These are phyloP conservation scores for Ooceraea biroi DNA, from an alignment of 1,140 invertebrate genomes.

Conservation along the genomic window DNA sequence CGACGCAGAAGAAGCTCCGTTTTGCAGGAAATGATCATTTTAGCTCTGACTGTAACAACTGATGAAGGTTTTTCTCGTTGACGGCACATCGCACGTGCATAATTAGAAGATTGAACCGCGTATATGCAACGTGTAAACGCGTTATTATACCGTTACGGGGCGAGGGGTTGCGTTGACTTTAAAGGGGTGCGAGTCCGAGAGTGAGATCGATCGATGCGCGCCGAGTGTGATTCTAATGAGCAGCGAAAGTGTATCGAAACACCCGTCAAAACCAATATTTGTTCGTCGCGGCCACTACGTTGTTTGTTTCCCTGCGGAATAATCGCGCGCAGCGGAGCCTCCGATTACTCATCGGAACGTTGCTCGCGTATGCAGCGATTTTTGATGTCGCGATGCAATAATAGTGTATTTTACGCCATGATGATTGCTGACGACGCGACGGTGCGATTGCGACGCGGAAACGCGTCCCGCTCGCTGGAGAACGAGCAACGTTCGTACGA, in stretches of 20 bases:
- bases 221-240: conserved; percentile 58
- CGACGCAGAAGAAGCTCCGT: too few species aligned
- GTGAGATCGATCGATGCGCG: conserved; percentile 38
- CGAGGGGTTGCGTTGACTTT: conserved; percentile 25
- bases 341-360: conserved; percentile 23
- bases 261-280: conserved; percentile 61
- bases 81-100: too few species aligned
- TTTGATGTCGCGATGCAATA: background rate
- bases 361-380: background rate
- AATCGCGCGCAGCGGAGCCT: conserved; percentile 5
- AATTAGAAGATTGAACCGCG: background rate
- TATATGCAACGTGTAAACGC: background rate
- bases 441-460: background rate
- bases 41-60: too few species aligned
- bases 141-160: conserved; percentile 2
- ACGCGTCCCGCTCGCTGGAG: background rate
- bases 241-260: conserved; percentile 56
- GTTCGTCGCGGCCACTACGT: conserved; percentile 31
- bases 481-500: background rate
- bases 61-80: too few species aligned
- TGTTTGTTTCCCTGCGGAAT: conserved; percentile 50
- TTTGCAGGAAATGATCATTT: too few species aligned
- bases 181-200: conserved; percentile 36
- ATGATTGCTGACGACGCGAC: background rate
- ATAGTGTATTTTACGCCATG: background rate